Conservation (phyloP, 2,888 invertebrate species). For the Volucella inflata region DNA sequence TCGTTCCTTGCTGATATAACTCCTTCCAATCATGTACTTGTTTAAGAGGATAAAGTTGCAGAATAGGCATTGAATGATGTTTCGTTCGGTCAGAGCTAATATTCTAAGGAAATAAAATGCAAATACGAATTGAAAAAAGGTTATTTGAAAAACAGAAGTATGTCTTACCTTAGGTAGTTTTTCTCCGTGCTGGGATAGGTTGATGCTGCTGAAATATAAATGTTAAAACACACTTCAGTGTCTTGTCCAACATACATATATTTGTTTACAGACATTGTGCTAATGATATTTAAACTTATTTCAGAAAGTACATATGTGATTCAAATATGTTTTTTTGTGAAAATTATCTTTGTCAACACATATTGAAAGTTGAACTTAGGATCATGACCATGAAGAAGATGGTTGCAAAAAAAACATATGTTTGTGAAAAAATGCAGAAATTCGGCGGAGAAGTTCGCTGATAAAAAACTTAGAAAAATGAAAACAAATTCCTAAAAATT, state of each 20-base stretch:
- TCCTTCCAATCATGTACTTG: constrained; percentile 64
- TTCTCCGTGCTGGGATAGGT: constrained; percentile 42
- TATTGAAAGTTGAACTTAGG: no score
- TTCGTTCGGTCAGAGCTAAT: constrained; percentile 60
- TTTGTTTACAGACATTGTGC: background rate
- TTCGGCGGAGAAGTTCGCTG: no score
- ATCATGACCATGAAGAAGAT: no score
- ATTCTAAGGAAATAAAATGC: constrained; percentile 22
- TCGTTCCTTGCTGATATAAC: constrained; percentile 55
- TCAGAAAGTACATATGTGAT: no score
- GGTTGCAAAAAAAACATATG: no score
- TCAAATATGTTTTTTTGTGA: no score
- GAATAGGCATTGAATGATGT: constrained; percentile 62
- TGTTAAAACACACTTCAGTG: background rate
- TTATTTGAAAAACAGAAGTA: background rate
- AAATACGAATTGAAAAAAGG: background rate
- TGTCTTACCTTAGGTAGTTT: constrained; percentile 58
- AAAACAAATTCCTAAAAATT: no score
- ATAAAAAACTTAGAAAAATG: no score
- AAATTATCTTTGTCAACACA: no score
- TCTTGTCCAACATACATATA: no score
- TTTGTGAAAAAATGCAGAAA: no score
- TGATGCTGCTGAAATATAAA: constrained; percentile 32
- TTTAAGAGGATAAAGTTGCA: constrained; percentile 65
- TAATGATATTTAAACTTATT: no score